phyloP scores from a whole-genome alignment of 2,888 invertebrate genomes.

The Cheilosia vulpina region DNA sequence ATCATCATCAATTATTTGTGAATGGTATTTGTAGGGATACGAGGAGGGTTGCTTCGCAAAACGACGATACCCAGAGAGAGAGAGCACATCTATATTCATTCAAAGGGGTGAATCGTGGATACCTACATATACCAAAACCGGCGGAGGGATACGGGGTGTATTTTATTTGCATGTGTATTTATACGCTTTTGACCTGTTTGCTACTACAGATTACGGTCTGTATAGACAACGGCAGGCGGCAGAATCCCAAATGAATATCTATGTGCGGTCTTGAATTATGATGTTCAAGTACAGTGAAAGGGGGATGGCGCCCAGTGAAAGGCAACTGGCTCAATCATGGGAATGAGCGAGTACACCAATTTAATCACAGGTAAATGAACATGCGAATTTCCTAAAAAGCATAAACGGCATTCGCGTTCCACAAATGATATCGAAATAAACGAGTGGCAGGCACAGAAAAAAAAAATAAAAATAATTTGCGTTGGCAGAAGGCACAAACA shows the following conservation, averaged over 20 bases:
- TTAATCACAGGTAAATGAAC: conserved; percentile 66
- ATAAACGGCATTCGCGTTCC: conserved; percentile 43
- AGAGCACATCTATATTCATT: background rate
- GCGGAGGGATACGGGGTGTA: background rate
- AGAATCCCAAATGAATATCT: conserved; percentile 53
- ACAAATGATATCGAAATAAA: conserved; percentile 15
- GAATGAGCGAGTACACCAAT: background rate
- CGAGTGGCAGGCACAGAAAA: background rate
- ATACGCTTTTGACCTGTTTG: conserved; percentile 60
- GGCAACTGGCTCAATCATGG: background rate
- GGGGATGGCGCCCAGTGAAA: too few relatives aligned
- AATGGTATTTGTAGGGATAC: conserved; percentile 33
- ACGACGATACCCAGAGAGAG: background rate
- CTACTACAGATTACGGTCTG: conserved; percentile 46
- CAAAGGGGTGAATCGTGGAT: conserved; percentile 15
- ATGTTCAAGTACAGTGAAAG: conserved; percentile 9
- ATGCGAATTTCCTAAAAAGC: conserved; percentile 56
- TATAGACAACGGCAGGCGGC: conserved; percentile 38
- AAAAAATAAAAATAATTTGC: conserved; percentile 26
- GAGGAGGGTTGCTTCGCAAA: background rate
- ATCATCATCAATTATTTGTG: conserved; percentile 64
- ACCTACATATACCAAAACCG: too few relatives aligned
- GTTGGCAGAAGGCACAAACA: conserved; percentile 4
- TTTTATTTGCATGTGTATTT: conserved; percentile 55
- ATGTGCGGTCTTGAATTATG: conserved; percentile 60